Percentiles rank a stretch among this genome's conserved stretches.
phyloP scores from a whole-genome alignment of 2,888 invertebrate species.

The Agonopterix heracliana region DNA sequence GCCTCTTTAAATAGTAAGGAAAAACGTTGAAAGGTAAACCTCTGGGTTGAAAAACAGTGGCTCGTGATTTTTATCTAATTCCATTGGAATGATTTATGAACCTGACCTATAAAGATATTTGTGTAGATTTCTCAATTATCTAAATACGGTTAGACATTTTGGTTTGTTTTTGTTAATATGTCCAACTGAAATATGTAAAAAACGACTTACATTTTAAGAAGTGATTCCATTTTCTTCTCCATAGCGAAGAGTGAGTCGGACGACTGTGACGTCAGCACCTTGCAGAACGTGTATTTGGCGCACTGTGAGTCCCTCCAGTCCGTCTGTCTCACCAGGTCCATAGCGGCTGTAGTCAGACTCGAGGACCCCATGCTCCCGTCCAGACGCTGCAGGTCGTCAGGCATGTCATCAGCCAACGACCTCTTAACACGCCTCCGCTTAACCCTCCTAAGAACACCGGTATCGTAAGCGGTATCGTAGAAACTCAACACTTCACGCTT shows the following conservation, averaged over 20 bases:
- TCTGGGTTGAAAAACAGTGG: too few relatives aligned
- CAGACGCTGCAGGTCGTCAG: conserved; percentile 58
- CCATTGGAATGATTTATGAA: too few relatives aligned
- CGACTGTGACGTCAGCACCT: conserved; percentile 81
- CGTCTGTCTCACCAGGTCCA: conserved; percentile 67
- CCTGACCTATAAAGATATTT: too few relatives aligned
- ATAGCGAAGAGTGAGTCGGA: conserved; percentile 82
- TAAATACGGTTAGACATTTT: too few relatives aligned
- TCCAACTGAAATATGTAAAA: too few relatives aligned
- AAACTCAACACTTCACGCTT: conserved; percentile 50
- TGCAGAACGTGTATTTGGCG: conserved; percentile 86
- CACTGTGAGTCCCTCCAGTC: conserved; percentile 87
- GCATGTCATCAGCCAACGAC: conserved; percentile 52
- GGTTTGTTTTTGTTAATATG: too few relatives aligned
- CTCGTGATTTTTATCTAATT: too few relatives aligned
- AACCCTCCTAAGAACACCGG: conserved; percentile 31
- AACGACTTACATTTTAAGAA: conserved; percentile 82
- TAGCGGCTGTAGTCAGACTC: conserved; percentile 55
- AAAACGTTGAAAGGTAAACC: too few relatives aligned
- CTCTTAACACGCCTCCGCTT: conserved; percentile 47
- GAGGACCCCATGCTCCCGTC: conserved; percentile 40
- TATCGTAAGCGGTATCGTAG: conserved; percentile 36
- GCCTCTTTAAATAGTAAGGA: too few relatives aligned
- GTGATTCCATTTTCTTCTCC: conserved; percentile 88
- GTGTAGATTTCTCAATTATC: too few relatives aligned